phyloP scores from a whole-genome alignment of 2,888 invertebrate species.

The Drymonia ruficornis region DNA sequence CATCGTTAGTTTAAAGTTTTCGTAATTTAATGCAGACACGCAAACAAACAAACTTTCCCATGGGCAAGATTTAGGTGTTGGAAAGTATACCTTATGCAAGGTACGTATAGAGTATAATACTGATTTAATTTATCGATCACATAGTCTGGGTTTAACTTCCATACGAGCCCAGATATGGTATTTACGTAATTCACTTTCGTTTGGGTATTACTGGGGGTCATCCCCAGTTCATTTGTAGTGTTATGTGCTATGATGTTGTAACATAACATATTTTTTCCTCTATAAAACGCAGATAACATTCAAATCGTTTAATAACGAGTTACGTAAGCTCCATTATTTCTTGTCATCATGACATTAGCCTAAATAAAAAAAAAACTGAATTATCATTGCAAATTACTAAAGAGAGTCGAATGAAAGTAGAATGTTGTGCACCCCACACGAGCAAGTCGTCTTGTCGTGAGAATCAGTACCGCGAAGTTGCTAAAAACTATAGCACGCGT shows the following conservation, averaged over 20 bases:
- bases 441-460: conserved; percentile 46
- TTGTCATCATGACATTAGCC: conserved; percentile 32
- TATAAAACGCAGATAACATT: no score
- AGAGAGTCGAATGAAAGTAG: conserved; percentile 49
- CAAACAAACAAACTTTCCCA: conserved; percentile 4
- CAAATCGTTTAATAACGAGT: neutral
- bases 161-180: no score
- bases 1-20: neutral
- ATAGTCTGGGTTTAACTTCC: no score
- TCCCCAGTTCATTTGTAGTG: no score
- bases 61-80: neutral
- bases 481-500: conserved; percentile 67
- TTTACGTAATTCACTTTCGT: no score
- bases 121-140: no score
- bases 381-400: conserved; percentile 30
- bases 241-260: no score
- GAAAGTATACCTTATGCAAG: neutral
- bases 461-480: conserved; percentile 63
- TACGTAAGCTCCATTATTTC: conserved; percentile 11
- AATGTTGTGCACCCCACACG: conserved; percentile 62
- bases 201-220: no score
- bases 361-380: conserved; percentile 29
- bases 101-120: no score
- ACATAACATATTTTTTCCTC: no score
- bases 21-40: neutral